phyloP scores from a whole-genome alignment of 2,113 vertebrate genomes.

The Actinemys pallida region DNA sequence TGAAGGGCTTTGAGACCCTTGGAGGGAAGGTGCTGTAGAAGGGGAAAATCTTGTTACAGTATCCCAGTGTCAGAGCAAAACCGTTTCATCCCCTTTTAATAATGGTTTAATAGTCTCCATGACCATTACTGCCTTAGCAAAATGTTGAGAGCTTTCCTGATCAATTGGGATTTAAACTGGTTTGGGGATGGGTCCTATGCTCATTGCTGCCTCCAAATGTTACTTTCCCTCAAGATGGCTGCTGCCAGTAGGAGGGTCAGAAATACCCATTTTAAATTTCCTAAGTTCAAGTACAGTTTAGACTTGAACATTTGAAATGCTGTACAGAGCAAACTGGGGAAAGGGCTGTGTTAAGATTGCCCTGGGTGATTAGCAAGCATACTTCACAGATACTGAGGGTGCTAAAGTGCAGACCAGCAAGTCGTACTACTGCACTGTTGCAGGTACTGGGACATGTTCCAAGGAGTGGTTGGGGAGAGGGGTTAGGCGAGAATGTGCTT shows the following conservation, averaged over 20 bases:
- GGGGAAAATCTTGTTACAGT: not conserved
- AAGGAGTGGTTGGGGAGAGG: not conserved
- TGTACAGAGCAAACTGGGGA: accelerated
- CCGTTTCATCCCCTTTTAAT: not conserved
- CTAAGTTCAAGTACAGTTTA: not conserved
- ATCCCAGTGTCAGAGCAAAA: not conserved
- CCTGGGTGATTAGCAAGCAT: accelerated
- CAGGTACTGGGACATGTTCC: not conserved
- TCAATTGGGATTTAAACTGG: not conserved
- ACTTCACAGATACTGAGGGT: not conserved
- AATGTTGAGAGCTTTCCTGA: accelerated
- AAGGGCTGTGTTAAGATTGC: accelerated
- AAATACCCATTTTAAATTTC: not conserved
- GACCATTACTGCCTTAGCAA: not conserved
- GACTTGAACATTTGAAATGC: not conserved
- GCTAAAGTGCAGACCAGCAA: not conserved
- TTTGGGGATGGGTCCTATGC: no score
- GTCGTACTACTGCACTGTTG: not conserved
- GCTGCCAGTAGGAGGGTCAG: no score
- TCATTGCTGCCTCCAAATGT: no score
- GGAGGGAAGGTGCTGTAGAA: not conserved
- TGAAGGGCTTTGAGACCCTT: not conserved
- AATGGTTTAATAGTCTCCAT: not conserved
- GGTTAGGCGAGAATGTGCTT: not conserved
- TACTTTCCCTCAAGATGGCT: no score